Conservation (phyloP, 2,888 invertebrate species). For the Hirtodrosophila trivittata region DNA sequence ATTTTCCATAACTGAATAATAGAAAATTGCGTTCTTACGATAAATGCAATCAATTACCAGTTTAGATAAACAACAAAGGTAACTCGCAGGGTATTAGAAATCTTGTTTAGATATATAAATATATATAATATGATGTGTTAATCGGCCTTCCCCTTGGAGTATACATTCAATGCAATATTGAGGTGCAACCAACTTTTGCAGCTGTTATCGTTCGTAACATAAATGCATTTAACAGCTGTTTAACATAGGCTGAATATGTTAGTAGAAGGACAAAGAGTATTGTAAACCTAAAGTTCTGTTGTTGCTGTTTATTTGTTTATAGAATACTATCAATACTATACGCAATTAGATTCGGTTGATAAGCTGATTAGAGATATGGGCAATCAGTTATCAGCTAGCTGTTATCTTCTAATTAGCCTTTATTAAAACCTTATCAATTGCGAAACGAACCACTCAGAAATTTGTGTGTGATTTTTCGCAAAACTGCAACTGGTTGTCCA, state of each 20-base stretch:
- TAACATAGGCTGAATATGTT: slow-evolving; percentile 1
- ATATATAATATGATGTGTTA: no score
- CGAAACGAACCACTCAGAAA: neutral
- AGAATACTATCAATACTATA: no score
- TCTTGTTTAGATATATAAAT: no score
- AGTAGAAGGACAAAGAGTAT: neutral
- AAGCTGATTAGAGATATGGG: slow-evolving; percentile 5
- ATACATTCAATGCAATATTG: no score
- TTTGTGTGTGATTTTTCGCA: neutral
- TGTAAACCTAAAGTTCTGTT: neutral
- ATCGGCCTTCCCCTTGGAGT: no score
- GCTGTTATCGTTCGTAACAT: no score
- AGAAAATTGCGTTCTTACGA: neutral
- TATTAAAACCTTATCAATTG: slow-evolving; percentile 17
- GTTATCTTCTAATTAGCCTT: slow-evolving; percentile 21
- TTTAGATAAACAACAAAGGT: neutral
- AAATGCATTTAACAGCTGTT: neutral
- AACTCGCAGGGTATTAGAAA: no score
- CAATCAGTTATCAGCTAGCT: slow-evolving; percentile 6
- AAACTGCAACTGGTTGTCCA: slow-evolving; percentile 9
- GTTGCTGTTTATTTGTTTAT: neutral
- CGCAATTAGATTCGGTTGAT: slow-evolving; percentile 29
- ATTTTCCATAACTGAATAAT: slow-evolving; percentile 1
- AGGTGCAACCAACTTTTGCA: no score
- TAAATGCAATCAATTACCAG: neutral